Evolutionary conservation across 2,888 invertebrate species (phyloP).

Genomic region (Gandaritis pyraliata): DNA sequence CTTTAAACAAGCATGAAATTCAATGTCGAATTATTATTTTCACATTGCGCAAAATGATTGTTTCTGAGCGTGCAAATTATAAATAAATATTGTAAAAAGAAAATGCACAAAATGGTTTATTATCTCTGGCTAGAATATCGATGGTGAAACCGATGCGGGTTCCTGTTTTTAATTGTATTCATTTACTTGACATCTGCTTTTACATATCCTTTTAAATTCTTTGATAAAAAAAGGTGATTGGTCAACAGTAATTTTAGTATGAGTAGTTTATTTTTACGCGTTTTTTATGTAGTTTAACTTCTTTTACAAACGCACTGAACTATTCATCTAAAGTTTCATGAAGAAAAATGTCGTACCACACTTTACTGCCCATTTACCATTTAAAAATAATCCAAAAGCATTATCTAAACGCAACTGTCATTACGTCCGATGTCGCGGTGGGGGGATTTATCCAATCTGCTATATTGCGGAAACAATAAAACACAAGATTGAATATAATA

Average conservation of each 20-base stretch:
- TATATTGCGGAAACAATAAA: conserved; percentile 68
- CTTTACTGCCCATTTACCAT: background rate
- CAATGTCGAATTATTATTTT: too few species aligned
- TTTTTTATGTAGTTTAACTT: too few species aligned
- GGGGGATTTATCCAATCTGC: conserved; percentile 51
- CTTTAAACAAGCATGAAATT: background rate
- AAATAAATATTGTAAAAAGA: too few species aligned
- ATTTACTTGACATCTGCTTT: conserved; percentile 31
- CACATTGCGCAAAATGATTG: too few species aligned
- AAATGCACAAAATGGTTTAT: background rate
- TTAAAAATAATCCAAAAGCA: conserved; percentile 10
- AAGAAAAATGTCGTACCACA: background rate
- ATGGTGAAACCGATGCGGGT: conserved; percentile 36
- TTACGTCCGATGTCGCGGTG: conserved; percentile 28
- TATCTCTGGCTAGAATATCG: conserved; percentile 17
- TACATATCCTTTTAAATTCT: conserved; percentile 9
- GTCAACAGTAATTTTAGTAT: background rate
- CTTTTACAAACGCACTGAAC: too few species aligned
- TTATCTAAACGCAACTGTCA: conserved; percentile 29
- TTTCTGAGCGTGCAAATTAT: too few species aligned
- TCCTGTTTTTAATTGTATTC: conserved; percentile 43
- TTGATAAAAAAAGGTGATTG: conserved; percentile 5
- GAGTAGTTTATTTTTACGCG: background rate
- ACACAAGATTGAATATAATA: conserved; percentile 57
- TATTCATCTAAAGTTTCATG: too few species aligned